phyloP scores from a whole-genome alignment of 2,113 vertebrate genomes.

The Rhizomys pruinosus region DNA sequence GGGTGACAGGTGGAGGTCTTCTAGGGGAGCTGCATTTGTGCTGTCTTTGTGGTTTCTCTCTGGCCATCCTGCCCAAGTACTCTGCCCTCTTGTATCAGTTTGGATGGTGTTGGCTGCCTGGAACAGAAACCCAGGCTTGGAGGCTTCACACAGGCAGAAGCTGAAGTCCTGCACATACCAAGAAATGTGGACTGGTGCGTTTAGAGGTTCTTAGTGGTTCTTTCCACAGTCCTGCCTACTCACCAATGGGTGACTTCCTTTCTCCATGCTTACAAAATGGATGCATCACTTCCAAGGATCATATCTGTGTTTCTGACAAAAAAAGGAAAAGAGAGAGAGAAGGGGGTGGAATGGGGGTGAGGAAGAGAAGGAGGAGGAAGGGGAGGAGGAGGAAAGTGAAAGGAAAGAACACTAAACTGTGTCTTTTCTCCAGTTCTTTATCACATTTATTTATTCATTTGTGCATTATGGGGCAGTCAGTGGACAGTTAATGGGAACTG shows the following conservation, averaged over 20 bases:
- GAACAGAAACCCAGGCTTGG: neutral
- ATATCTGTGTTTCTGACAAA: neutral
- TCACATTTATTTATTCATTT: too few species aligned
- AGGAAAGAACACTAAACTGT: neutral
- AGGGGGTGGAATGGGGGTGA: too few species aligned
- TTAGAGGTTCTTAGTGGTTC: neutral
- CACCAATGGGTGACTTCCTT: neutral
- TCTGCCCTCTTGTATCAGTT: neutral
- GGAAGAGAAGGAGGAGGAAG: neutral
- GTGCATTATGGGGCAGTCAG: too few species aligned
- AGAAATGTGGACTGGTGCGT: neutral
- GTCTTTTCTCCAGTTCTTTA: too few species aligned
- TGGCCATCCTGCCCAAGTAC: neutral
- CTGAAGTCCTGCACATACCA: neutral
- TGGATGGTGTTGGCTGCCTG: neutral
- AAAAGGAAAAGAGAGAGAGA: neutral
- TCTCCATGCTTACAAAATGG: slow-evolving; percentile 8
- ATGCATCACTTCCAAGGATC: neutral
- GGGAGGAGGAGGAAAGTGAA: neutral
- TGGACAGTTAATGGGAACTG: too few species aligned
- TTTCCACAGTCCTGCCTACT: neutral
- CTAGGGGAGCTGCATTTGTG: too few species aligned
- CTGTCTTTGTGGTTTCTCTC: neutral
- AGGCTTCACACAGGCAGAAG: neutral
- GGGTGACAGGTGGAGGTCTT: neutral